Evolutionary conservation across 2,113 vertebrate species (phyloP), one percentile per base, ranked within the genome.

Genomic region (Crotalus horridus): DNA sequence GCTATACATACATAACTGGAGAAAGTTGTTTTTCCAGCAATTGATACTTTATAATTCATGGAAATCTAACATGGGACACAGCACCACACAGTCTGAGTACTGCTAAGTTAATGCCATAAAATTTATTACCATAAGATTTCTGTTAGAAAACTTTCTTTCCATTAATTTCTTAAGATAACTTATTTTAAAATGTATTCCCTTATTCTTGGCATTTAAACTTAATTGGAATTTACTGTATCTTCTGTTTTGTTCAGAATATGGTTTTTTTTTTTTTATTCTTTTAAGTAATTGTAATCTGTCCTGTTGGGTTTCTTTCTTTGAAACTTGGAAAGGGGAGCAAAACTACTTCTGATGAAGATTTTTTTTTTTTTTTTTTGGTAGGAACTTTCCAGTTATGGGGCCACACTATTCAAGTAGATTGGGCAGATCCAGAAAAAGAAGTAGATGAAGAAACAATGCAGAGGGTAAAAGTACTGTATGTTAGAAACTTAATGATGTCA

Each of bases 391-490:
- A 98, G 88, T 97, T 99, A 85, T 99, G 99, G 99, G 99, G 99
- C 58, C 98, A 99, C 33, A 97, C 98, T 89, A 98, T 99, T 96
- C 98, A 99, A 95, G 99, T 99, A 92, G 98, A 99, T 96, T 99
- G 99, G 99, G 99, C 99, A 88, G 98, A 99, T 93, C 99, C 99
- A 10, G 99, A 99, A 96, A 99, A 98, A 81, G 98, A 99, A 91
- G 98, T 99, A 89, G 99, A 99, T 91, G 98, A 99, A 96, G 98
- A 99, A 97, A 98, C 98, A 1, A 99, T 99, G 99, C 98, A 99
- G 96, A 98, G 96, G 55, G 98, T 99, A 93, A 98, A 98, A 95
- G 98, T 99, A 29, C 97, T 99, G 17, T 99, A 99, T 93, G 99
- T 99, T 26, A 98, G 99, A 95, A 99, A 99, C 97, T 97, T 99